Evolutionary conservation across 2,888 invertebrate species (phyloP).

Genomic region (Himalopsyche tibetana): DNA sequence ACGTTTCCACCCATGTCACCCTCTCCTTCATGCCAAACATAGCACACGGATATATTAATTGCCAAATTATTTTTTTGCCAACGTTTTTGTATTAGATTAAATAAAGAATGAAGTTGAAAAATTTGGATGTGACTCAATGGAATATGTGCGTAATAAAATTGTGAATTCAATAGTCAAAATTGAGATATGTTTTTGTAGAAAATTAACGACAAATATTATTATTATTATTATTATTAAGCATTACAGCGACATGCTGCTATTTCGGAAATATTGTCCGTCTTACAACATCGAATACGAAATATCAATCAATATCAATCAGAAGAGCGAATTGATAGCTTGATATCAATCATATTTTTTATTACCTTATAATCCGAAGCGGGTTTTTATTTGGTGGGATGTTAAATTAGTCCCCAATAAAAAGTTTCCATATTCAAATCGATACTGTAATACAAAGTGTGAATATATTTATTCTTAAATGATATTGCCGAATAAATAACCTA

Average conservation of each 20-base stretch:
- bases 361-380: constrained; percentile 23
- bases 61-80: too few species aligned
- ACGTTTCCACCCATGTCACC: too few species aligned
- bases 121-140: too few species aligned
- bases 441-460: background rate
- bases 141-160: too few species aligned
- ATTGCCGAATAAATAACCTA: constrained; percentile 57
- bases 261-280: background rate
- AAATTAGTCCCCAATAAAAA: constrained; percentile 59
- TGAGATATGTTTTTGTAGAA: too few species aligned
- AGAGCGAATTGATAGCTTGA: constrained; percentile 18
- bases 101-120: too few species aligned
- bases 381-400: constrained; percentile 22
- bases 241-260: background rate
- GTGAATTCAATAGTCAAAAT: too few species aligned
- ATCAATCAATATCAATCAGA: constrained; percentile 48
- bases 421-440: constrained; percentile 59
- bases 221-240: too few species aligned
- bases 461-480: constrained; percentile 37
- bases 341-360: constrained; percentile 39
- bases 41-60: too few species aligned
- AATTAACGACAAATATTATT: too few species aligned
- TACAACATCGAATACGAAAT: constrained; percentile 24
- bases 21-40: too few species aligned
- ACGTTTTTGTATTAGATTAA: too few species aligned